phyloP scores from a whole-genome alignment of 2,113 vertebrate genomes.

The Gymnarchus niloticus region DNA sequence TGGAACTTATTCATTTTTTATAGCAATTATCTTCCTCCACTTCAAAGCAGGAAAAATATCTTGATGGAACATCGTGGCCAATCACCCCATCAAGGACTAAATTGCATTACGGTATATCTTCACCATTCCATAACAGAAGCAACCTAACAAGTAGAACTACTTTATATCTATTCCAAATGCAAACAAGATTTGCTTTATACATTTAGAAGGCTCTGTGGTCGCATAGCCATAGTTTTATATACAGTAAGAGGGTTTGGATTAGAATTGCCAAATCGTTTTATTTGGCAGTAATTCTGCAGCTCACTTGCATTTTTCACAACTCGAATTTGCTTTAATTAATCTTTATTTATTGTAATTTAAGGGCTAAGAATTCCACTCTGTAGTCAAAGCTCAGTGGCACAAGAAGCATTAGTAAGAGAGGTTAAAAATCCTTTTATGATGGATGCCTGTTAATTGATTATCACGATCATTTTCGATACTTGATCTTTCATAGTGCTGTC shows the following conservation, averaged over 20 bases:
- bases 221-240: neutral
- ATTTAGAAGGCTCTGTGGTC: neutral
- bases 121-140: too few species aligned
- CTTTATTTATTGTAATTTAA: too few species aligned
- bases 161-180: neutral
- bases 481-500: neutral
- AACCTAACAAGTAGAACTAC: too few species aligned
- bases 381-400: conserved; percentile 17
- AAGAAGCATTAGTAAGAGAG: neutral
- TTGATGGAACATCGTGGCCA: neutral
- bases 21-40: neutral
- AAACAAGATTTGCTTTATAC: neutral
- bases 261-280: neutral
- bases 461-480: neutral
- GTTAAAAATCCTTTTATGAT: neutral
- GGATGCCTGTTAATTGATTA: neutral
- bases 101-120: neutral
- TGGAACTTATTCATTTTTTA: neutral
- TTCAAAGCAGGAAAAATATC: neutral
- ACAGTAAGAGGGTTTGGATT: neutral
- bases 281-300: neutral
- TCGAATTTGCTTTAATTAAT: too few species aligned
- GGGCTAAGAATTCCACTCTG: neutral
- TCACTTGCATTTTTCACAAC: neutral
- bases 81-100: neutral